Base-by-base conservation (phyloP, 2,113 vertebrate genomes). In the Anser brachyrhynchus region DNA sequence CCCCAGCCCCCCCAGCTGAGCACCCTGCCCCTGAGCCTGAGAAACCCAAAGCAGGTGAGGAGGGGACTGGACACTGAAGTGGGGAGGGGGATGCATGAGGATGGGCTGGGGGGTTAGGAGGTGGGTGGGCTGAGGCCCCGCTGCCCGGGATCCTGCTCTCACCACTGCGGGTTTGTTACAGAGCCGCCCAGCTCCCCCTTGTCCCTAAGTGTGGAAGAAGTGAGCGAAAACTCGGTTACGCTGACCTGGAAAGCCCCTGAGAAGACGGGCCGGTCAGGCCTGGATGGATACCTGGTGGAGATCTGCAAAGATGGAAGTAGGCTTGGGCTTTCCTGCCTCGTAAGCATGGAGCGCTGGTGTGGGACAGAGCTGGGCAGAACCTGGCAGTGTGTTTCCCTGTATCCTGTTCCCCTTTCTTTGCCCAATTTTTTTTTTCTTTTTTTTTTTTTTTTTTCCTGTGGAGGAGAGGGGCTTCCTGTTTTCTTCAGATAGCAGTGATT, bases 261-360 rank as follows among this genome's bases (percentile, higher is more conserved):
- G 95, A 97, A 87, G 58, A 97, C 95, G 0, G 99, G 99, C 77
- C 90, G 67, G 55, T 95, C 96, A 1, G 98, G 98, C 37, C 92
- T 99, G 83, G 98, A 98, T 43, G 99, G 99, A 97, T 99, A 99
- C 20, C 26, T 98, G 44, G 74, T 99, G 67, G 99, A 99, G 92
- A 97, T 98, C 97, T 95, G 98, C 98, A 98, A 98, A 95, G 98
- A 99, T 91, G 99, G 99, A 98, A 98, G 99, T 99, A 97, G 96
- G 99, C 96, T 69, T 81, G 76, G 44, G 69, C 8, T 72, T 86
- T 81, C 29, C 67, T 91, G 58, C 44, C 66, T 70, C 0, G 0
- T 5, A 16, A 80, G 59, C 57, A 10, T 52, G 57, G 31, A 70
- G n/a, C 70, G 20, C 12, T 31, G n/a, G 37, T 55, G 5, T 20